phyloP scores from a whole-genome alignment of 1,140 invertebrate genomes.

The Drosophila biarmipes region DNA sequence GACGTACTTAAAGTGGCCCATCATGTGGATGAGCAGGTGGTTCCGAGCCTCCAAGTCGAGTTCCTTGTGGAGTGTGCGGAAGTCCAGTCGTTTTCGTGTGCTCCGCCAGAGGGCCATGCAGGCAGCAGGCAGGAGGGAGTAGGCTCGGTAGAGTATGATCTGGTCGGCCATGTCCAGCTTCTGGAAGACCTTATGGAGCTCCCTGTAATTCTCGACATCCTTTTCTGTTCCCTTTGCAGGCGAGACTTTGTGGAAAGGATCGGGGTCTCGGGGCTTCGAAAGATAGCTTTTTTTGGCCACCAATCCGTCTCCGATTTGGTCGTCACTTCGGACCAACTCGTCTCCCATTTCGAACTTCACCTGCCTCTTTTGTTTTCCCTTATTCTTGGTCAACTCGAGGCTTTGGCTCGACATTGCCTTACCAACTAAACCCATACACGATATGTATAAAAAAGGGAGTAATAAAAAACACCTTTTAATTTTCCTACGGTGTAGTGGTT shows the following conservation, averaged over 20 bases:
- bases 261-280: neutral
- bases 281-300: neutral
- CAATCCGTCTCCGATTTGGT: neutral
- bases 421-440: slow-evolving; percentile 1
- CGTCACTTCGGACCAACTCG: too few species aligned
- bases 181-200: slow-evolving; percentile 2
- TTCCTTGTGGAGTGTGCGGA: neutral
- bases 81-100: slow-evolving; percentile 1
- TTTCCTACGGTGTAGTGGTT: slow-evolving; percentile 1
- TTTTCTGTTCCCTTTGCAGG: neutral
- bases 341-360: neutral
- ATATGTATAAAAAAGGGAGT: neutral
- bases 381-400: neutral
- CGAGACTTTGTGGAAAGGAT: neutral
- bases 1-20: slow-evolving; percentile 1
- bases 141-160: slow-evolving; percentile 1
- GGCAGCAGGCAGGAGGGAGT: neutral
- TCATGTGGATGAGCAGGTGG: slow-evolving; percentile 1
- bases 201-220: neutral
- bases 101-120: neutral
- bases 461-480: neutral
- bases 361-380: neutral
- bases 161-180: slow-evolving; percentile 1
- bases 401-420: neutral
- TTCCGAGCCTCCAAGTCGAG: neutral